Base-by-base conservation (phyloP, 2,797 vertebrate species). In the Australoheros facetus region DNA sequence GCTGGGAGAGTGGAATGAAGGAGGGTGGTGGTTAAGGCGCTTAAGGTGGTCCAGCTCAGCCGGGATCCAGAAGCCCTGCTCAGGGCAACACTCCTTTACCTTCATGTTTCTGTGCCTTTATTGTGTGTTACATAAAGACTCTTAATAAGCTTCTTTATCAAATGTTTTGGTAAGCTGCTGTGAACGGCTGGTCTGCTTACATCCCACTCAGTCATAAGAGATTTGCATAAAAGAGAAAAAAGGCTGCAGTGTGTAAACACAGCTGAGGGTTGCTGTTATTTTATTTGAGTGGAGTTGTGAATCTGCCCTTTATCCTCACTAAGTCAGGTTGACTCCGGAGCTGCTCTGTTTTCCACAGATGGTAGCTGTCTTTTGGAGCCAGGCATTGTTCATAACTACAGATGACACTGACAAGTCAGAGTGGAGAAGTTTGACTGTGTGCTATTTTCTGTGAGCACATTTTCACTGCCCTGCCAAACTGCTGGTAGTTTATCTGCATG, bases 21-120 rank as follows among this genome's bases (percentile, higher is more conserved):
- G 79, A 75, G 75, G 82, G 77, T 53, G 77, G 23, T 76, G 79
- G 84, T 85, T 90, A 88, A 89, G 84, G 82, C 7, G 78, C 84
- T 92, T 90, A 92, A 85, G 81, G 85, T 91, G 87, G 89, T 88
- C 87, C 30, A 11, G 75, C 88, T 90, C 80, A 48, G 72, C 53
- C n/a, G 19, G 72, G 75, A 85, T 90, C 79, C 85, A 59, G 56
- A 26, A 79, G 78, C 54, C 77, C 76, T 30, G 56, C 69, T 75
- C 17, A 26, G 59, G 81, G 71, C 81, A 17, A 12, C 45, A 7
- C 70, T 86, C 37, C 58, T 78, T 55, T 81, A 90, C 86, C 88
- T 91, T 81, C 75, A 53, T 26, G 71, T 88, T 56, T 77, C 70
- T 73, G 73, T 34, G 78, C 79, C 71, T 59, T 82, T 84, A 84